These are phyloP conservation scores for Thereva nobilitata DNA, from an alignment of 2,888 invertebrate species.

Conservation along the genomic window DNA sequence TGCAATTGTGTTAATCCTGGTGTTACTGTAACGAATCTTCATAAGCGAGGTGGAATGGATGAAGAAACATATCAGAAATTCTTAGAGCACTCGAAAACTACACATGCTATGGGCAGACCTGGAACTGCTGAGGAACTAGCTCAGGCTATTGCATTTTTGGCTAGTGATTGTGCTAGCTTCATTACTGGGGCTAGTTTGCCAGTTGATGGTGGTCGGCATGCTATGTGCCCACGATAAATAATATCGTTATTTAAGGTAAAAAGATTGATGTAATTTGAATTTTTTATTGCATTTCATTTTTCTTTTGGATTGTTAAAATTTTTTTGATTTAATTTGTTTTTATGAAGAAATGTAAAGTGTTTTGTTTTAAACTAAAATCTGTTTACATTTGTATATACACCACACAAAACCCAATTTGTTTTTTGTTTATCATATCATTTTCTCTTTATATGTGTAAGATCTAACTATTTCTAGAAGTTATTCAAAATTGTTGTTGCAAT, in stretches of 20 bases:
- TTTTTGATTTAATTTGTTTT: background rate
- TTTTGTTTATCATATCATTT: too few species aligned
- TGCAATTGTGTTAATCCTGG: constrained; percentile 92
- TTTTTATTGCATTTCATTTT: constrained; percentile 16
- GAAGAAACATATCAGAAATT: constrained; percentile 82
- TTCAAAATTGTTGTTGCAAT: too few species aligned
- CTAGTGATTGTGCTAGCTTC: constrained; percentile 84
- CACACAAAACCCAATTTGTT: too few species aligned
- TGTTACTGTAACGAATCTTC: constrained; percentile 86
- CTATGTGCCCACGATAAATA: constrained; percentile 87
- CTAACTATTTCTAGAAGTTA: too few species aligned
- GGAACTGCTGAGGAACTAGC: constrained; percentile 88
- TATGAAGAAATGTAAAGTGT: too few species aligned
- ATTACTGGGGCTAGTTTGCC: constrained; percentile 88
- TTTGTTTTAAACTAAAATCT: too few species aligned
- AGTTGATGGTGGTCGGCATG: constrained; percentile 93
- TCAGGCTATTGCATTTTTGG: constrained; percentile 86
- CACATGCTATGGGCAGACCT: constrained; percentile 89
- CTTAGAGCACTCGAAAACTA: constrained; percentile 79
- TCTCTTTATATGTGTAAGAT: too few species aligned
- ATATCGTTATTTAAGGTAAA: background rate
- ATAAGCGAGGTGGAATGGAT: constrained; percentile 82
- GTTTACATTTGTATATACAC: too few species aligned
- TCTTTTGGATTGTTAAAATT: background rate
- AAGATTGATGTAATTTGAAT: background rate